phyloP scores from a whole-genome alignment of 2,797 vertebrate species.

The Platalea minor region DNA sequence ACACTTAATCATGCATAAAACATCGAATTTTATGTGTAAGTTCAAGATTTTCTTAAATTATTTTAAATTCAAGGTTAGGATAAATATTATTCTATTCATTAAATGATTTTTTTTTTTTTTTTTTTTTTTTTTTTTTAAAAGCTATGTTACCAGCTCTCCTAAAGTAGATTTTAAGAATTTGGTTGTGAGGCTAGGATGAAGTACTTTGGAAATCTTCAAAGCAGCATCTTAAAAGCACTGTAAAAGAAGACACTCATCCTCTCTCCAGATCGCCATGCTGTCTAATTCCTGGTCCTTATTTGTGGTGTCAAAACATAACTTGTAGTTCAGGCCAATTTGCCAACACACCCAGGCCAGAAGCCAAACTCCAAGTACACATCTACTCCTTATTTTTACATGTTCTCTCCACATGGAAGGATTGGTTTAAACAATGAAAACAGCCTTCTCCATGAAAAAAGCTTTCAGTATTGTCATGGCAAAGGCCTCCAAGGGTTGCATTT shows the following conservation, averaged over 20 bases:
- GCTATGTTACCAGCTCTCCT: background rate
- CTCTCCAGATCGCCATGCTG: background rate
- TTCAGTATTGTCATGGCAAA: background rate
- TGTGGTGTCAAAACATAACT: background rate
- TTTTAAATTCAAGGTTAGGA: background rate
- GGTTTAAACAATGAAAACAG: background rate
- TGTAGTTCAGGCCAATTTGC: background rate
- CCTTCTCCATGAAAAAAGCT: background rate
- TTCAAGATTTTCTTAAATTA: background rate
- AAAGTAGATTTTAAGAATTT: background rate
- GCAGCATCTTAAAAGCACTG: background rate
- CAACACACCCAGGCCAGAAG: background rate
- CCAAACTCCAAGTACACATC: background rate
- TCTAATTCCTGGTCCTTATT: background rate
- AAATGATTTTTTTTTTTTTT: background rate
- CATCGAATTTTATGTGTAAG: background rate
- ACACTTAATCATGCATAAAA: background rate
- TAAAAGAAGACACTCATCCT: background rate
- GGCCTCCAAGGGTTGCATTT: background rate
- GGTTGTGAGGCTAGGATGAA: background rate
- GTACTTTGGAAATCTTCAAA: background rate
- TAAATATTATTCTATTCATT: background rate
- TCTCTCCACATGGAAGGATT: background rate
- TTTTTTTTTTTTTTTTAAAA: background rate
- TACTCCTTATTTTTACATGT: background rate